Conservation (phyloP, 2,113 vertebrate species). For the Zosterops japonicus region DNA sequence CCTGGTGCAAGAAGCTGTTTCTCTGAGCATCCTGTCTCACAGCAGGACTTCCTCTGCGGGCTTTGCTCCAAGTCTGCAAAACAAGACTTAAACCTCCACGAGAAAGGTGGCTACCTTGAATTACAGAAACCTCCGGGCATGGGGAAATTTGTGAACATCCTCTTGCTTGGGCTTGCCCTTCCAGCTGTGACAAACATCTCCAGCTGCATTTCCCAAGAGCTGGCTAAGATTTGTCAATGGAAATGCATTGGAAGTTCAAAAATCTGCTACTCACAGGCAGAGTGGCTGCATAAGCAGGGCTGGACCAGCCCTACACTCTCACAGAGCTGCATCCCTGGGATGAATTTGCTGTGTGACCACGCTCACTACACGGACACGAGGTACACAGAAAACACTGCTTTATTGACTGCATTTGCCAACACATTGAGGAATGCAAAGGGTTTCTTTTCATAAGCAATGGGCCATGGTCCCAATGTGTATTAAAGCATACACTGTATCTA, state of each 20-base stretch:
- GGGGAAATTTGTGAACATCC: background rate
- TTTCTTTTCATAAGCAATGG: constrained; percentile 60
- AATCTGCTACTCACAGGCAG: background rate
- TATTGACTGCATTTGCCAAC: constrained; percentile 97
- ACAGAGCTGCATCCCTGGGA: background rate
- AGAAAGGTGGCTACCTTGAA: background rate
- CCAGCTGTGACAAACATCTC: background rate
- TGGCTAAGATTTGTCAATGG: background rate
- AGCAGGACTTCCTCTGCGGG: background rate
- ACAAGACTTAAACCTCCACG: background rate
- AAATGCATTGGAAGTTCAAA: background rate
- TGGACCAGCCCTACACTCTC: background rate
- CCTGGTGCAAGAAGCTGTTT: background rate
- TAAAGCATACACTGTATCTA: constrained; percentile 74
- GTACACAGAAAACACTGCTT: constrained; percentile 97
- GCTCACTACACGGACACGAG: background rate
- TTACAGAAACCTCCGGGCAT: background rate
- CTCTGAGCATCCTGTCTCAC: background rate
- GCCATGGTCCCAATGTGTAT: constrained; percentile 75
- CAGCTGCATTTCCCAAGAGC: background rate
- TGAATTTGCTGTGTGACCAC: background rate
- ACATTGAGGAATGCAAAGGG: constrained; percentile 83
- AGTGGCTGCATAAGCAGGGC: background rate
- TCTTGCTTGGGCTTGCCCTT: background rate
- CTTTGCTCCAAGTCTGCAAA: background rate